A percentile compares a stretch with the other conserved stretches of the same genome.
These are phyloP conservation scores for Gymnodraco acuticeps DNA, from an alignment of 2,797 vertebrate genomes.

Conservation along the genomic window DNA sequence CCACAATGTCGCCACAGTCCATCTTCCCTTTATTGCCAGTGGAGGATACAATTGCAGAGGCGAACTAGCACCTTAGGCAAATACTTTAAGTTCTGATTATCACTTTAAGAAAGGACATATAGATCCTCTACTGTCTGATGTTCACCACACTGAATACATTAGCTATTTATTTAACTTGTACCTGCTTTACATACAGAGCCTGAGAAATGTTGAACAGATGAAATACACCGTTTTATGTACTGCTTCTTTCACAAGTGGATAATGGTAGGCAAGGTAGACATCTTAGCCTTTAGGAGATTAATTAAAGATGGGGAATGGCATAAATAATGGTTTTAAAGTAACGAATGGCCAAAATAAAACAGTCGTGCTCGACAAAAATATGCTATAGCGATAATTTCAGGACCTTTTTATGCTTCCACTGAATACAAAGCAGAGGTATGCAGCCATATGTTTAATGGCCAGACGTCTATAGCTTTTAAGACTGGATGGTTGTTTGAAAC, in stretches of 20 bases:
- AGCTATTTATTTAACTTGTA: conserved; percentile 31
- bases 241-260: conserved; percentile 52
- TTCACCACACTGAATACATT: conserved; percentile 21
- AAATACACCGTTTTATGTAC: conserved; percentile 54
- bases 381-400: conserved; percentile 55
- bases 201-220: conserved; percentile 44
- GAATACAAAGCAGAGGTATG: conserved; percentile 41
- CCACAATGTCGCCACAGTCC: conserved; percentile 29
- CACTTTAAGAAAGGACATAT: conserved; percentile 27
- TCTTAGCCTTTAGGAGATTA: conserved; percentile 74
- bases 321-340: conserved; percentile 68
- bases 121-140: not conserved
- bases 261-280: conserved; percentile 63
- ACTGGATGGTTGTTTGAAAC: conserved; percentile 34
- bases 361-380: conserved; percentile 65
- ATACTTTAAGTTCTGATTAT: conserved; percentile 47
- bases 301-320: conserved; percentile 42
- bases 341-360: conserved; percentile 70
- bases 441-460: conserved; percentile 56
- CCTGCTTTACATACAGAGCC: conserved; percentile 23
- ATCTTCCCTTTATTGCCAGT: conserved; percentile 53
- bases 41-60: conserved; percentile 38
- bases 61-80: conserved; percentile 31
- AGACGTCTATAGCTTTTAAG: conserved; percentile 5
- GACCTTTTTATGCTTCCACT: conserved; percentile 46